Evolutionary conservation across 2,113 vertebrate genomes (phyloP).

Genomic region (Gnathonemus echidnorhynchus): DNA sequence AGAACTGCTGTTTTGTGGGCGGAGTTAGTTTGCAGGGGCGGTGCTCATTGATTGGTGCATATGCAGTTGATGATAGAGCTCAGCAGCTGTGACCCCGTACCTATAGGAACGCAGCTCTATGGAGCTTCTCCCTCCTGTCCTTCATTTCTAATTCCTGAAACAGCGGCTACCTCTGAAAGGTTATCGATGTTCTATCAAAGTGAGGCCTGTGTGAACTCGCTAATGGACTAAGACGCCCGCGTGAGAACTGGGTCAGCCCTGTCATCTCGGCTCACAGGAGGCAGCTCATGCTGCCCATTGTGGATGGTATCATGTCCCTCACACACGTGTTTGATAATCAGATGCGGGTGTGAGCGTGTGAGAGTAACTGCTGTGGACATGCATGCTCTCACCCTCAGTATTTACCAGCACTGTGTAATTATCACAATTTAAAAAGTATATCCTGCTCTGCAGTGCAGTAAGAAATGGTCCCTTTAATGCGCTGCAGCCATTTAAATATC

Average conservation of each 20-base stretch:
- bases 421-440: neutral
- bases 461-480: neutral
- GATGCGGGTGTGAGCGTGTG: neutral
- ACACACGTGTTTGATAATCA: neutral
- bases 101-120: neutral
- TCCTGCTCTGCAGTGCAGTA: neutral
- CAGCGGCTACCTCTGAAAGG: neutral
- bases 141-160: conserved; percentile 16
- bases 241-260: conserved; percentile 5
- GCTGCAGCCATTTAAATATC: neutral
- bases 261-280: neutral
- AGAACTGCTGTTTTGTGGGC: neutral
- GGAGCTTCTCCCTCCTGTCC: neutral
- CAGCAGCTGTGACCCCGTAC: no score
- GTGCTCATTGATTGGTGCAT: neutral
- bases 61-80: neutral
- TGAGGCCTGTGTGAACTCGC: neutral
- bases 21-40: neutral
- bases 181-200: conserved; percentile 16
- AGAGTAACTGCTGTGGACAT: neutral
- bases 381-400: neutral
- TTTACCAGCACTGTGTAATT: neutral
- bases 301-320: neutral
- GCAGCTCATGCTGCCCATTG: neutral
- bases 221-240: conserved; percentile 8